Conservation (phyloP, 2,797 vertebrate species). For the Enteromius thamalakanensis region DNA sequence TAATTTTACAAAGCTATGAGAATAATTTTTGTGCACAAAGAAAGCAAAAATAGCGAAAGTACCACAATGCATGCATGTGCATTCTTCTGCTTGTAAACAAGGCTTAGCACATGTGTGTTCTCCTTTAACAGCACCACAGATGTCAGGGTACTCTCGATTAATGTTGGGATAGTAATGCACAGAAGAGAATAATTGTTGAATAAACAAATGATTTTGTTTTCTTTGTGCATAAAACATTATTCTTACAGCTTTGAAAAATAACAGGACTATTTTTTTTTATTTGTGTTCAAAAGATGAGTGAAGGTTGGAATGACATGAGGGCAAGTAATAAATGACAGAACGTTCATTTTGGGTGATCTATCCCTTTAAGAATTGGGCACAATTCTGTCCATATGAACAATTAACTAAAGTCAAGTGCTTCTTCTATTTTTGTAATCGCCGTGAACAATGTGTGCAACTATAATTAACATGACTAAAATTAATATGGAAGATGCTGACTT, state of each 20-base stretch:
- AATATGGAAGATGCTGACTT: background rate
- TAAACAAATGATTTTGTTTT: background rate
- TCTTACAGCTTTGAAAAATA: background rate
- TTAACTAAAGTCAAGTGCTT: background rate
- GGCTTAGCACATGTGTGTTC: too few relatives aligned
- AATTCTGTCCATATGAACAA: background rate
- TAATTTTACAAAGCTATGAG: background rate
- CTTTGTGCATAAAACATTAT: background rate
- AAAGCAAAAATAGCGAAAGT: background rate
- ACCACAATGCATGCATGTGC: background rate
- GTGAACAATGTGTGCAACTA: background rate
- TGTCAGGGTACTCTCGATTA: background rate
- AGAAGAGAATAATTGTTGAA: background rate
- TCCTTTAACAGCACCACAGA: background rate
- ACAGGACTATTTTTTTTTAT: background rate
- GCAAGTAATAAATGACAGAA: background rate
- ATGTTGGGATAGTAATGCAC: too few relatives aligned
- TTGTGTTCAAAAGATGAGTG: background rate
- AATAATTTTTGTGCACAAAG: background rate
- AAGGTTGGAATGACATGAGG: background rate
- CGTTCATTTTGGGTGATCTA: background rate
- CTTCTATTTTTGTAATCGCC: background rate
- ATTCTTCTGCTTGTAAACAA: too few relatives aligned
- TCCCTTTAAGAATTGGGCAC: background rate
- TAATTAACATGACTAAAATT: background rate